Base-by-base conservation (phyloP, 2,797 vertebrate species). In the Neoniphon sammara region DNA sequence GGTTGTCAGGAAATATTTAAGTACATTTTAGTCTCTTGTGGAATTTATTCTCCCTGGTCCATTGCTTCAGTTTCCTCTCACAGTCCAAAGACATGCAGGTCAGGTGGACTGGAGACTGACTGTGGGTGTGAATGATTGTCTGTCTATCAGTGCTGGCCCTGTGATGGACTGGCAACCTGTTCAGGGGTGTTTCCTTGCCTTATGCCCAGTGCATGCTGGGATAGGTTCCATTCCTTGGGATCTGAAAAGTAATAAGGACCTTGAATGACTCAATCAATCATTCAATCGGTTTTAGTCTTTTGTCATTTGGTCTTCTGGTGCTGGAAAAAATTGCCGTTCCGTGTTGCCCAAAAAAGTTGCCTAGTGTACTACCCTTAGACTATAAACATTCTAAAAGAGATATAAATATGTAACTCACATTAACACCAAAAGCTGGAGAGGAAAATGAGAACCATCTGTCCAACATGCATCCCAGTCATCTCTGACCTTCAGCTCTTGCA, bases 161-260 rank as follows among this genome's bases (percentile, higher is more conserved):
- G 31, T 34, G 31, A 34, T 34, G 31, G 5, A 34, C 31, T 34
- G 31, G 31, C 31, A 34, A 34, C 31, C 5, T 34, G 31, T 34
- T 5, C 31, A 34, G 31, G 31, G 31, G 31, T 34, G 31, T 34
- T 34, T 34, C 5, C 31, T 8, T 8, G 42, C 72, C 42, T 20
- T 60, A 44, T 42, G 60, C 60, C 14, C 18, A 53, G 23, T 67
- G 50, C 27, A 14, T 70, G 21, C 59, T 70, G 39, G 21, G 53
- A 72, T 30, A 36, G 39, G n/a, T 65, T 46, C 60, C 50, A 65
- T 65, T 21, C 18, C n/a, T 42, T 71, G 7, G 27, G 36, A 44
- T 12, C 42, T 49, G 15, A 69, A n/a, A 52, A 31, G 60, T 15
- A 42, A 57, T 1, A 23, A 36, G 70, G 17, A 50, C 31, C 31